Percentiles rank a stretch among this genome's conserved stretches.
Conservation (phyloP, 2,797 vertebrate genomes). For the Pseudochirops cupreus region DNA sequence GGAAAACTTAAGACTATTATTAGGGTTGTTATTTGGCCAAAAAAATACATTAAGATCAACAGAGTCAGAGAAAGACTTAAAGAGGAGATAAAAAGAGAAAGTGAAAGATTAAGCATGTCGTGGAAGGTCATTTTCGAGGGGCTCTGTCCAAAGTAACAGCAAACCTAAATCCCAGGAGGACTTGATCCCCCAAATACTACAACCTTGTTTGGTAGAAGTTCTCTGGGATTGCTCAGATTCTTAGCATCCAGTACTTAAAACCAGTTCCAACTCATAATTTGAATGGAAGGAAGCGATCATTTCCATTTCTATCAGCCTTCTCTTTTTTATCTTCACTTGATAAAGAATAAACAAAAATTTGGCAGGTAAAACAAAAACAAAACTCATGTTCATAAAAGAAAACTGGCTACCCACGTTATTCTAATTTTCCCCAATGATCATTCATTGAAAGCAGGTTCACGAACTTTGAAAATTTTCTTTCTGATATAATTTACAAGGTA, state of each 20-base stretch:
- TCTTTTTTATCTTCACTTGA: constrained; percentile 12
- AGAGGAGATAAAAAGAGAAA: background rate
- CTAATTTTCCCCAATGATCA: constrained; percentile 14
- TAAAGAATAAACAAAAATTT: constrained; percentile 21
- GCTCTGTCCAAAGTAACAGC: background rate
- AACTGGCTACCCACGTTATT: background rate
- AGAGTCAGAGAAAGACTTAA: background rate
- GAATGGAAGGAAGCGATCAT: background rate
- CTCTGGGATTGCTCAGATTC: background rate
- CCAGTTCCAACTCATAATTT: background rate
- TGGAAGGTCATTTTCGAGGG: background rate
- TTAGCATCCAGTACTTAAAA: constrained; percentile 19
- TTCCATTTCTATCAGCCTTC: background rate
- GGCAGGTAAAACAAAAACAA: constrained; percentile 39
- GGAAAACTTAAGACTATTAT: background rate
- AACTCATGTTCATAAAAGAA: background rate
- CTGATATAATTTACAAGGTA: constrained; percentile 42
- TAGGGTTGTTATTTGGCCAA: background rate
- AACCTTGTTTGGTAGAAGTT: background rate
- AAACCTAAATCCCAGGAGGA: background rate
- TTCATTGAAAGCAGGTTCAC: background rate
- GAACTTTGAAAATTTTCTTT: constrained; percentile 26
- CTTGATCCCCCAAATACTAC: background rate
- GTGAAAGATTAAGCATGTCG: constrained; percentile 6
- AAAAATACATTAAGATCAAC: constrained; percentile 3